A percentile compares a stretch with the other conserved stretches of the same genome.
Evolutionary conservation across 2,888 invertebrate species (phyloP).

Genomic region (Morpho helenor): DNA sequence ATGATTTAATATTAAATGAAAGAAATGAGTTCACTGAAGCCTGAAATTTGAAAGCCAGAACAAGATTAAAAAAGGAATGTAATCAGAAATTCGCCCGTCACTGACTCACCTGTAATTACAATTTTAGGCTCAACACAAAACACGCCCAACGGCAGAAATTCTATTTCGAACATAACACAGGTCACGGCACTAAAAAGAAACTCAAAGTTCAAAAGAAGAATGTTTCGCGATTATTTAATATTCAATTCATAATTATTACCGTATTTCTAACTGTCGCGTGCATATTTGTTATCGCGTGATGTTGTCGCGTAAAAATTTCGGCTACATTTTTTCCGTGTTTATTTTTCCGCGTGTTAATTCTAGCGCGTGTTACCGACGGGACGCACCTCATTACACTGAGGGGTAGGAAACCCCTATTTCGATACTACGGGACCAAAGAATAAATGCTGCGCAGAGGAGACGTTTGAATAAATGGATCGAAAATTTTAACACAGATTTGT

Average conservation of each 20-base stretch:
- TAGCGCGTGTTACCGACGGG: conserved; percentile 37
- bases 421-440: conserved; percentile 63
- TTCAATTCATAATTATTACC: conserved; percentile 26
- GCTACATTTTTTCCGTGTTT: conserved; percentile 63
- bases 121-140: conserved; percentile 29
- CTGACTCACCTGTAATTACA: conserved; percentile 43
- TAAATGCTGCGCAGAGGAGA: conserved; percentile 25
- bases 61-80: conserved; percentile 4
- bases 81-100: conserved; percentile 2
- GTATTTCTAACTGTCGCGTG: conserved; percentile 33
- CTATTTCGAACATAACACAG: conserved; percentile 33
- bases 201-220: conserved; percentile 17
- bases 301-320: conserved; percentile 30
- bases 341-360: conserved; percentile 32
- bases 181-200: conserved; percentile 36
- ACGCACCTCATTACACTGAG: conserved; percentile 54
- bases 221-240: conserved; percentile 24
- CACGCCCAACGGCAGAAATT: conserved; percentile 28
- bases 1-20: conserved; percentile 4
- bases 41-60: background rate
- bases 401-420: conserved; percentile 62
- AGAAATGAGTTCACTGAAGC: background rate
- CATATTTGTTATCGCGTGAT: conserved; percentile 31
- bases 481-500: too few relatives aligned
- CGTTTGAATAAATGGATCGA: conserved; percentile 1